A percentile compares a stretch with the other conserved stretches of the same genome.
phyloP scores from a whole-genome alignment of 2,797 vertebrate genomes.

The Xyrichtys novacula region DNA sequence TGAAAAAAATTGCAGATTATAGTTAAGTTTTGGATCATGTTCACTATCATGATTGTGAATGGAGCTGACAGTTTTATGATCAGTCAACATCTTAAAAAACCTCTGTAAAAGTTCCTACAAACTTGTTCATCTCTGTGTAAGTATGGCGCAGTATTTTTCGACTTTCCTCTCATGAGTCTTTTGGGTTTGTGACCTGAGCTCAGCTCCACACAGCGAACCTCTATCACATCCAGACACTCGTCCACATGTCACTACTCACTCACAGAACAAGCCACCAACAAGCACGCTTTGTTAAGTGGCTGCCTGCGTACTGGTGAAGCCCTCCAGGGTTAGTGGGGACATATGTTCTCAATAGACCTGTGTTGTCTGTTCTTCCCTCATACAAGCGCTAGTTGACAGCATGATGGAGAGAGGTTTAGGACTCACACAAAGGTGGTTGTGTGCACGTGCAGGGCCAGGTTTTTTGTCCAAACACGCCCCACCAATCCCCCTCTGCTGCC shows the following conservation, averaged over 20 bases:
- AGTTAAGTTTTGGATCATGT: too few species aligned
- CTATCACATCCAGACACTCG: conserved; percentile 44
- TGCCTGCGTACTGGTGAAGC: conserved; percentile 18
- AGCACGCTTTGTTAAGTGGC: conserved; percentile 62
- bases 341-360: conserved; percentile 66
- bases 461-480: conserved; percentile 54
- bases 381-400: conserved; percentile 67
- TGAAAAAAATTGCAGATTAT: too few species aligned
- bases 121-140: too few species aligned
- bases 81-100: conserved; percentile 13
- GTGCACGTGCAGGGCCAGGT: conserved; percentile 48
- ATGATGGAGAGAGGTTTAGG: conserved; percentile 59
- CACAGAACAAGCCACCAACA: conserved; percentile 56
- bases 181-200: conserved; percentile 22
- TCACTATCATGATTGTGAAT: too few species aligned
- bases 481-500: conserved; percentile 21
- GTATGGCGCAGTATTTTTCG: too few species aligned
- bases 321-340: conserved; percentile 67
- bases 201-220: conserved; percentile 35
- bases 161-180: conserved; percentile 33
- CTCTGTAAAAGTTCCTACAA: too few species aligned
- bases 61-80: too few species aligned
- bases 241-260: conserved; percentile 60
- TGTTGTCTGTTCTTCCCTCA: conserved; percentile 65
- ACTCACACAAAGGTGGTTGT: conserved; percentile 68